Evolutionary conservation across 2,113 vertebrate genomes (phyloP), one percentile per base, ranked within the genome.

Genomic region (Cettia cetti): DNA sequence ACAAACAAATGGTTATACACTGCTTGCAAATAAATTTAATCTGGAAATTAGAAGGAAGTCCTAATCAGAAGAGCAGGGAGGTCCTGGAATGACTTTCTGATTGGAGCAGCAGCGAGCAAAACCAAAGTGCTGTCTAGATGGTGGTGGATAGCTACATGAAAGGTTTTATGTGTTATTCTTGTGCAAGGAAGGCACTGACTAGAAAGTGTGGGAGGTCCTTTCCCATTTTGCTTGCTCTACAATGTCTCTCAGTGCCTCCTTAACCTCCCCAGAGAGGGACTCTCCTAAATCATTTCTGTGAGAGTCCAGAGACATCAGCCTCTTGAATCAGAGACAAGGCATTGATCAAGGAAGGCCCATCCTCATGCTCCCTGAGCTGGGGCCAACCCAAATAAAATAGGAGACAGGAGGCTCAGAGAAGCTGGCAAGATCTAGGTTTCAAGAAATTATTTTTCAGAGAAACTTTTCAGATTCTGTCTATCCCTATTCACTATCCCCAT

Each of bases 41-140:
- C 60, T 78, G 60, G 65, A 94, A 94, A 91, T 91, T 37, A 78
- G 49, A 91, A 81, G 23, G 49, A 91, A 93, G 33, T 66, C 39
- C 52, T 77, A 74, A 92, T 95, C 92, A 90, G n/a, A 77, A 70
- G 59, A 86, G 68, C 94, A 81, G 94, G 90, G 92, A 94, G 92
- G 91, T 96, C 94, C 76, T 94, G 92, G 80, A 86, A 83, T 0
- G 0, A 47, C 18, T 77, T 93, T 92, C 39, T 0, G 0, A 33
- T 54, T 5, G 3, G 33, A 86, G 60, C 20, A 49, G 37, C 82
- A 44, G 22, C 0, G 0, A 63, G 22, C 19, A 82, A 95, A 68
- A 64, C 17, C 53, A 44, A 79, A 65, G 13, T 56, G 49, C 66
- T 90, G 70, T 61, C n/a, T 56, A 72, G 91, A 88, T 66, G 71